Conservation (phyloP, 2,797 vertebrate genomes). For the Phoeniculus purpureus region DNA sequence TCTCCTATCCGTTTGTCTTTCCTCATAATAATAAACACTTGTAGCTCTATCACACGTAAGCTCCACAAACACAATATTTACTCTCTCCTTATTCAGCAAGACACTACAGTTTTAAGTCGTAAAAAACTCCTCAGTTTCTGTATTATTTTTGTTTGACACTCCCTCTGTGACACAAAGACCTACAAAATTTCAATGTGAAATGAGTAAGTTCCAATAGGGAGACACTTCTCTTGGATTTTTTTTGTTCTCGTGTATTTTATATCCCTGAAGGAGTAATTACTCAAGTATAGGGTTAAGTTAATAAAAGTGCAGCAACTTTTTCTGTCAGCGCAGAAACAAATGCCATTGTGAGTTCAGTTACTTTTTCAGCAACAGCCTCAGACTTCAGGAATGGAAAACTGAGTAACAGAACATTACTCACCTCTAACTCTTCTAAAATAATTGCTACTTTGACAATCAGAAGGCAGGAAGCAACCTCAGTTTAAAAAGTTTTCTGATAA, state of each 20-base stretch:
- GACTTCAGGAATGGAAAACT: not conserved
- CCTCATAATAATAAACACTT: not conserved
- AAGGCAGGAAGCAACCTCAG: not conserved
- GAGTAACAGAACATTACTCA: not conserved
- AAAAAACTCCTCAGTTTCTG: not conserved
- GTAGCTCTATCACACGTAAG: not conserved
- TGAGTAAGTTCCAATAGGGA: not conserved
- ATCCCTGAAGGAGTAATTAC: not conserved
- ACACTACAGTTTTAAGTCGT: not conserved
- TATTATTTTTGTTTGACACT: not conserved
- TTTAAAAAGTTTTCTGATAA: slow-evolving; percentile 16
- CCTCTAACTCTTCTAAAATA: not conserved
- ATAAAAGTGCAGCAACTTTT: not conserved
- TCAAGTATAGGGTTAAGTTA: not conserved
- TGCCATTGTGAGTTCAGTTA: not conserved
- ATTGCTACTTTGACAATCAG: not conserved
- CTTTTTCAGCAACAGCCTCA: not conserved
- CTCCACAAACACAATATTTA: not conserved
- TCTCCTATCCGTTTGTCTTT: not conserved
- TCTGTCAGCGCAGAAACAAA: not conserved
- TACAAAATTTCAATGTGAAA: not conserved
- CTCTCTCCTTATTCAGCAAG: not conserved
- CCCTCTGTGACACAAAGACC: not conserved
- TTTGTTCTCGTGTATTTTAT: not conserved
- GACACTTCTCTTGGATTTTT: not conserved